Evolutionary conservation across 2,888 invertebrate species (phyloP).

Genomic region (Rugalucina vietnamica): DNA sequence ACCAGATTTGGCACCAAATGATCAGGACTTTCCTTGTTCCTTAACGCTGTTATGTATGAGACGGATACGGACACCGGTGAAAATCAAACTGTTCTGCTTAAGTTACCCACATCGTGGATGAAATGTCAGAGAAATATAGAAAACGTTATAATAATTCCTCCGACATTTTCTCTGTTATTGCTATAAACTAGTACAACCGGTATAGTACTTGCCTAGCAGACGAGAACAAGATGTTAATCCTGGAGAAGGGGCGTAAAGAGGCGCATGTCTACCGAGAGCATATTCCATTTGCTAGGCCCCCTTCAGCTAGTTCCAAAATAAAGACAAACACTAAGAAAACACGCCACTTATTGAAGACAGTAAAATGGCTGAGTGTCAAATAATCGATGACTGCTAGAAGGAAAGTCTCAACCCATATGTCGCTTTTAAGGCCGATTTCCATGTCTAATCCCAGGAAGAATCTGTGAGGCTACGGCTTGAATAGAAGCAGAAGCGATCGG

Average conservation of each 20-base stretch:
- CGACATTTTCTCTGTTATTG: no score
- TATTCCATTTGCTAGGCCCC: slow-evolving; percentile 15
- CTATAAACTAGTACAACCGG: no score
- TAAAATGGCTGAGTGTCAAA: not conserved
- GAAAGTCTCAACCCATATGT: not conserved
- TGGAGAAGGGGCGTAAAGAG: slow-evolving; percentile 9
- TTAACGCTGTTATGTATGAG: no score
- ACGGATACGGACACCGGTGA: no score
- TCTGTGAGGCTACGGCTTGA: not conserved
- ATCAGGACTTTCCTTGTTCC: no score
- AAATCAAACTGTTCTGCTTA: no score
- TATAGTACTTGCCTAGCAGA: not conserved
- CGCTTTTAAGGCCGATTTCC: not conserved
- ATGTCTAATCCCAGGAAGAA: not conserved
- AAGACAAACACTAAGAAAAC: not conserved
- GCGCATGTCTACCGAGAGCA: slow-evolving; percentile 21
- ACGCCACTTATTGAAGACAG: not conserved
- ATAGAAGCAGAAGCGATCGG: not conserved
- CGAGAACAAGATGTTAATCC: not conserved
- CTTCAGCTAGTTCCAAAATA: slow-evolving; percentile 8
- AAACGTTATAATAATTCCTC: no score
- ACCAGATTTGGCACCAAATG: no score
- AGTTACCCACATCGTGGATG: no score
- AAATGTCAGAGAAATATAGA: no score
- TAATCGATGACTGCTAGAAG: not conserved